Percentiles rank a stretch among this genome's conserved stretches.
These are phyloP conservation scores for Helicoverpa armigera DNA, from an alignment of 1,140 invertebrate genomes.

Conservation along the genomic window DNA sequence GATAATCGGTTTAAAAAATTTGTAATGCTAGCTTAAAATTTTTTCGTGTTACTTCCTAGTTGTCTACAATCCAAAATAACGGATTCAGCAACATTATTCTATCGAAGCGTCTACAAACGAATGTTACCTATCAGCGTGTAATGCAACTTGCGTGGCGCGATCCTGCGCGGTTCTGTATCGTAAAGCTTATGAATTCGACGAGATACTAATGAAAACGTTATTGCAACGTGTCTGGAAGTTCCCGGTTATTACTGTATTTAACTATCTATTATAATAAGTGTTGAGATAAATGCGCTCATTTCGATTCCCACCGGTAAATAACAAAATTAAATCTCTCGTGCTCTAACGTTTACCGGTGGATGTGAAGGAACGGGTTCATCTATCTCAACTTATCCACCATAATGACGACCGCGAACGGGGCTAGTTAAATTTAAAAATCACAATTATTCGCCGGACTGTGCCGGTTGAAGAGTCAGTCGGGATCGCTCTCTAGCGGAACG, in stretches of 20 bases:
- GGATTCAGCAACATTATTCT: conserved; percentile 49
- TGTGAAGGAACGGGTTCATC: conserved; percentile 15
- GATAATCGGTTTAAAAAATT: no score
- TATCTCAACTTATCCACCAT: conserved; percentile 45
- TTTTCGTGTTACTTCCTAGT: not conserved
- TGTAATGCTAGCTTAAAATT: not conserved
- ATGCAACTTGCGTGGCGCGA: conserved; percentile 43
- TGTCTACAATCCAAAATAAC: conserved; percentile 42
- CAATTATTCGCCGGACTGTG: conserved; percentile 27
- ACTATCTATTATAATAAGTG: conserved; percentile 43
- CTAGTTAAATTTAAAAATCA: conserved; percentile 49
- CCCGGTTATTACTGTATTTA: conserved; percentile 54
- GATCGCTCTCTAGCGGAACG: conserved; percentile 2
- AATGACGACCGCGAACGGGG: conserved; percentile 32
- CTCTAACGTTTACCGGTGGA: conserved; percentile 18
- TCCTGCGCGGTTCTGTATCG: conserved; percentile 34
- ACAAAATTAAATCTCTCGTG: conserved; percentile 36
- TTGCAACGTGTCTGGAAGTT: conserved; percentile 63
- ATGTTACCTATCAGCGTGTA: conserved; percentile 49
- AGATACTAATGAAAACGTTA: conserved; percentile 57
- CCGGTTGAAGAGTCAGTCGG: conserved; percentile 24
- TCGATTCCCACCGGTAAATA: conserved; percentile 24
- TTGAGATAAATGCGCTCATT: conserved; percentile 54
- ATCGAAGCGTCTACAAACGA: conserved; percentile 56
- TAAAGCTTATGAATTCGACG: conserved; percentile 59